These are phyloP conservation scores for Ophiodon elongatus DNA, from an alignment of 2,113 vertebrate species.

Conservation along the genomic window DNA sequence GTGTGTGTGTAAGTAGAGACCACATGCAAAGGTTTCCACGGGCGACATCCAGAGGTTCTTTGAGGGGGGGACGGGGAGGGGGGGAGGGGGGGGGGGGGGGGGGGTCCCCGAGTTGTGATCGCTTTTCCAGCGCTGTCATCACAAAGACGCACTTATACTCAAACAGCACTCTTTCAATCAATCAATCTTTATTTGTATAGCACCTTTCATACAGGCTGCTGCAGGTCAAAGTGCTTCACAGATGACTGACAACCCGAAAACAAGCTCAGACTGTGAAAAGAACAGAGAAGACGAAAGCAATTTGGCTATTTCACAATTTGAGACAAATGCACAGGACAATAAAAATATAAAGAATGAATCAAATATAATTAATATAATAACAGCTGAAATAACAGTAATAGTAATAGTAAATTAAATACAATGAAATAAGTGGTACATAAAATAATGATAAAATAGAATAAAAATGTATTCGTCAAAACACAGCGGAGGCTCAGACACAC, in stretches of 20 bases:
- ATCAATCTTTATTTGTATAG: neutral
- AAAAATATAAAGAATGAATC: no score
- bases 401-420: neutral
- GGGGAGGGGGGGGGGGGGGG: constrained; percentile 52
- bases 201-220: neutral
- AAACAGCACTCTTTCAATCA: constrained; percentile 1
- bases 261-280: neutral
- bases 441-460: no score
- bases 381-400: neutral
- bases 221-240: neutral
- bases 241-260: neutral
- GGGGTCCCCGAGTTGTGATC: constrained; percentile 62
- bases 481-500: neutral
- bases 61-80: constrained; percentile 55
- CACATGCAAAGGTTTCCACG: constrained; percentile 77
- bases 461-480: neutral
- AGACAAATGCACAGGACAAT: neutral
- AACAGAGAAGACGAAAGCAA: neutral
- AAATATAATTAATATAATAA: neutral
- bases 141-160: constrained; percentile 69
- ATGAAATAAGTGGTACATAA: neutral
- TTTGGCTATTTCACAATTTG: neutral
- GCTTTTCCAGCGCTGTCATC: constrained; percentile 73
- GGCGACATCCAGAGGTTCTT: constrained; percentile 66
- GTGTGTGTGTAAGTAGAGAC: constrained; percentile 56